Base-by-base conservation (phyloP, 2,888 invertebrate species). In the Epiblema foenella region DNA sequence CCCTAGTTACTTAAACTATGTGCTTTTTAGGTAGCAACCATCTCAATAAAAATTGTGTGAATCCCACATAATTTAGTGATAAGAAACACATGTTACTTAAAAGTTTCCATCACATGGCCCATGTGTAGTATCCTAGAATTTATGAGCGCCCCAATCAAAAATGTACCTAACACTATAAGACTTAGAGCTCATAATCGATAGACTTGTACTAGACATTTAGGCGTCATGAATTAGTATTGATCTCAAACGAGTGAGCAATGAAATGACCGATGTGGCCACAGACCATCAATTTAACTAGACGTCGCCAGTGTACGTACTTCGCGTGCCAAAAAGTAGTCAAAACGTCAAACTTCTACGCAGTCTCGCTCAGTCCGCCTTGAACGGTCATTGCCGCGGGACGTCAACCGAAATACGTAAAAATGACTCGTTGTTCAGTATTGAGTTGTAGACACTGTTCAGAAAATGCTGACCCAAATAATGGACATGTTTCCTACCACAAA, bases 221-320 rank as follows among this genome's bases (percentile, higher is more conserved):
- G 10, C 54, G 18, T 54, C 12, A 29, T 70, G 39, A 60, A 39
- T 60, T 58, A 59, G 39, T 52, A 63, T n/a, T 65, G 70, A 70
- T 70, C 70, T 70, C 70, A 65, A 54, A 46, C 46, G 70, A 54
- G 65, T 65, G 70, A 70, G 68, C 52, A 57, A 63, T 39, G 70
- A 65, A 60, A 59, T 70, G 65, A 70, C 70, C 65, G 70, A 70
- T 42, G 69, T 56, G 33, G 54, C 24, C n/a, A n/a, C n/a, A n/a
- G n/a, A n/a, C n/a, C n/a, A n/a, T n/a, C n/a, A n/a, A n/a, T n/a
- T n/a, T n/a, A n/a, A n/a, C n/a, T n/a, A n/a, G n/a, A n/a, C n/a
- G n/a, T n/a, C n/a, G n/a, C n/a, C n/a, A n/a, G n/a, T n/a, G n/a
- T n/a, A n/a, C n/a, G n/a, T n/a, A n/a, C n/a, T n/a, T n/a, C n/a